Conservation (phyloP, 2,797 vertebrate species). For the Pangasius macronema region DNA sequence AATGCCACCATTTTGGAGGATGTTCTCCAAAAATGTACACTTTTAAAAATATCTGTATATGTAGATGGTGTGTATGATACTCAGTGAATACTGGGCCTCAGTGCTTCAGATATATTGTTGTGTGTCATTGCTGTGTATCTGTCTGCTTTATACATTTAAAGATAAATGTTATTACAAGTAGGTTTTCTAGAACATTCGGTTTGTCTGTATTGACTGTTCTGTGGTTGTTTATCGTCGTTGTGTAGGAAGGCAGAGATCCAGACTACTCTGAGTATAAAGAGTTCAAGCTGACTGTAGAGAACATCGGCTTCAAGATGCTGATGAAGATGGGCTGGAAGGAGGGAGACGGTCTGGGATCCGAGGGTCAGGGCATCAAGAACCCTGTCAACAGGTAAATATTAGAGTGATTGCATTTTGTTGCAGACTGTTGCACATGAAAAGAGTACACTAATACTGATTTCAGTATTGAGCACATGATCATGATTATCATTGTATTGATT, state of each 20-base stretch:
- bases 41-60: not conserved
- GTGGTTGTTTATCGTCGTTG: not conserved
- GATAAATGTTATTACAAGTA: not conserved
- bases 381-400: conserved; percentile 86
- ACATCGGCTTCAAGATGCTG: conserved; percentile 97
- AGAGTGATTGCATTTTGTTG: not conserved
- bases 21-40: not conserved
- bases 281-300: conserved; percentile 97
- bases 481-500: not conserved
- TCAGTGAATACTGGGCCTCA: too few relatives aligned
- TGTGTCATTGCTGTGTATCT: not conserved
- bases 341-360: conserved; percentile 91
- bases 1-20: not conserved
- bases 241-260: conserved; percentile 93
- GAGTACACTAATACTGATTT: not conserved
- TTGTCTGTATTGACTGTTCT: not conserved
- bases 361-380: conserved; percentile 92
- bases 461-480: not conserved
- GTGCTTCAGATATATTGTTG: not conserved
- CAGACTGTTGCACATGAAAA: not conserved
- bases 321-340: conserved; percentile 99
- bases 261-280: conserved; percentile 99
- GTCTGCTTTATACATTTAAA: not conserved
- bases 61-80: not conserved
- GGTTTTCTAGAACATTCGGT: not conserved